Base-by-base conservation (phyloP, 1,140 invertebrate genomes). In the Meloidogyne hapla region DNA sequence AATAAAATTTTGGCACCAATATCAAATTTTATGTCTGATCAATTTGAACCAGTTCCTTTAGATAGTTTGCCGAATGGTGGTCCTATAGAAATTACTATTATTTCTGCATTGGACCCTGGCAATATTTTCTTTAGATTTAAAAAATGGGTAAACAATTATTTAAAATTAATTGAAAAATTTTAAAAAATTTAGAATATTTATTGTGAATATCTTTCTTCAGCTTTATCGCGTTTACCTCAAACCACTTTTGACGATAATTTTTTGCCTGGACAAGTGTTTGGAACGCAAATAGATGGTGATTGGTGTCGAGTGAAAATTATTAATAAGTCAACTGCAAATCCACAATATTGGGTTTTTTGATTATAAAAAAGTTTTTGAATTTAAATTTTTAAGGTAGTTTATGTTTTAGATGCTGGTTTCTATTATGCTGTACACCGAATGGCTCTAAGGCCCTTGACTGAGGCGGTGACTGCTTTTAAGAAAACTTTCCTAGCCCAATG, bases 221-320 rank as follows among this genome's bases (percentile, higher is more conserved):
- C 75, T 23, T 48, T 76, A 18, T 77, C 33, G 25, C 38, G 38
- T 77, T 75, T 42, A 6, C 40, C 70, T 38, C 70, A 15, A n/a
- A n/a, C 9, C 6, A 64, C 6, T 26, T n/a, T 28, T 73, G 9
- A 23, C 23, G 9, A 61, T 61, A 56, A 40, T 68, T 28, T 40
- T 61, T 25, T 56, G 42, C 40, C n/a, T 21, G 76, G 76, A 64
- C 45, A 68, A 26, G 42, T 77, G 42, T 64, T 78, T 45, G 75
- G 74, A 10, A 33, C 76, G 4, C 42, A 74, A 69, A 21, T 77
- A 33, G 70, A 77, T 40, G 76, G 26, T 62, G 63, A 38, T 38
- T 75, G 69, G 76, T 74, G 74, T 64, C 71, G 76, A 21, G 76
- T 77, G 18, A 42, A 77, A 77, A 61, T 77, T n/a, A 63, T 77